A percentile compares a stretch with the other conserved stretches of the same genome.
phyloP scores from a whole-genome alignment of 2,113 vertebrate genomes.

The Ifrita kowaldi region DNA sequence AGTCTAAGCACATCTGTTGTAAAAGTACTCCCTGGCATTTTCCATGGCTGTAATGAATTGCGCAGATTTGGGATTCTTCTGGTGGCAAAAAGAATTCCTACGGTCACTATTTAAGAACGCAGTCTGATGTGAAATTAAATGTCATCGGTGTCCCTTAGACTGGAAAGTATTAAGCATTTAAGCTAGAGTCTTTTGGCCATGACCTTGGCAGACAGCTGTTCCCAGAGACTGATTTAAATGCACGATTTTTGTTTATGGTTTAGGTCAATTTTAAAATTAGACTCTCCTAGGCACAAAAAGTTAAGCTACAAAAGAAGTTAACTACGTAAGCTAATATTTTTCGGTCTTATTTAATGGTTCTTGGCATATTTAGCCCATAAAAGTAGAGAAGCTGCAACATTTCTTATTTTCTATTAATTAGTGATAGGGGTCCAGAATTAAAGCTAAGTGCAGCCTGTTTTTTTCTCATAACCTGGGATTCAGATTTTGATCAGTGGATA shows the following conservation, averaged over 20 bases:
- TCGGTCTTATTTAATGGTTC: background rate
- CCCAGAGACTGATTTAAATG: background rate
- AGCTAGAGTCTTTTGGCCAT: background rate
- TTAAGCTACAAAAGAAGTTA: background rate
- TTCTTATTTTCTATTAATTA: background rate
- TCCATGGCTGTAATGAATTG: background rate
- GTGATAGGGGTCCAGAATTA: background rate
- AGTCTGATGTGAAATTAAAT: conserved; percentile 20
- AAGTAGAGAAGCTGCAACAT: background rate
- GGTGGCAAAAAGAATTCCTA: background rate
- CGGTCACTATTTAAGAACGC: background rate
- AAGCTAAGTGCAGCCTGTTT: background rate
- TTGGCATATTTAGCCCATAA: background rate
- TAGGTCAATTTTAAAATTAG: conserved; percentile 9
- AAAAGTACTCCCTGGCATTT: background rate
- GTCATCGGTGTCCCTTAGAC: background rate
- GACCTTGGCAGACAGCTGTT: conserved; percentile 1
- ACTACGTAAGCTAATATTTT: background rate
- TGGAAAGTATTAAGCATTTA: background rate
- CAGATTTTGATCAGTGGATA: background rate
- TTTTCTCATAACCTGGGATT: background rate
- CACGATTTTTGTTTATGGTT: background rate
- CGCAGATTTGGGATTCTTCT: background rate
- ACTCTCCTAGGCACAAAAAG: background rate
- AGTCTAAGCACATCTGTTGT: background rate